phyloP scores from a whole-genome alignment of 2,113 vertebrate genomes.

The Calyptomena viridis region DNA sequence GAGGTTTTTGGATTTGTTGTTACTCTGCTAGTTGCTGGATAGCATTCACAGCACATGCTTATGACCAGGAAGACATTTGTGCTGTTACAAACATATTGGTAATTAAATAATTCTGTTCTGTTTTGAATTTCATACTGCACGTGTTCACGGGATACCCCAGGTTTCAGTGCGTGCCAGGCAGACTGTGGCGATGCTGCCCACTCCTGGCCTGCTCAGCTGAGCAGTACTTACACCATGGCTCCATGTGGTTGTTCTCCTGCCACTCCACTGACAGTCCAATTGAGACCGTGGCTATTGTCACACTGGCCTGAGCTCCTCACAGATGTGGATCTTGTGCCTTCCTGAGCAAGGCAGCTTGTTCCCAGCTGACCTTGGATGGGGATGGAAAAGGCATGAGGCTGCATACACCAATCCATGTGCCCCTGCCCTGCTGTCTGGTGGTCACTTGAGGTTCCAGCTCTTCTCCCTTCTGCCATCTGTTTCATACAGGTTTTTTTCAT shows the following conservation, averaged over 20 bases:
- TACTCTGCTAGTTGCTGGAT: not conserved
- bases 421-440: not conserved
- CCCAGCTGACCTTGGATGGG: not conserved
- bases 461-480: not conserved
- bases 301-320: fast-evolving
- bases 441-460: not conserved
- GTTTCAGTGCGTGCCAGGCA: fast-evolving
- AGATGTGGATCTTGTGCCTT: fast-evolving
- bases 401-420: fast-evolving
- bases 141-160: fast-evolving
- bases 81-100: not conserved
- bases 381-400: not conserved
- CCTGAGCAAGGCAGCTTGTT: fast-evolving
- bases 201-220: not conserved
- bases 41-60: not conserved
- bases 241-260: fast-evolving
- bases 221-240: fast-evolving
- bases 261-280: not conserved
- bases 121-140: not conserved
- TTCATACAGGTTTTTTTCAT: not conserved
- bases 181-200: fast-evolving
- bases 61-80: not conserved
- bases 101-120: not conserved
- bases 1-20: not conserved
- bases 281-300: fast-evolving